Base-by-base conservation (phyloP, 2,113 vertebrate genomes). In the Glareola pratincola region DNA sequence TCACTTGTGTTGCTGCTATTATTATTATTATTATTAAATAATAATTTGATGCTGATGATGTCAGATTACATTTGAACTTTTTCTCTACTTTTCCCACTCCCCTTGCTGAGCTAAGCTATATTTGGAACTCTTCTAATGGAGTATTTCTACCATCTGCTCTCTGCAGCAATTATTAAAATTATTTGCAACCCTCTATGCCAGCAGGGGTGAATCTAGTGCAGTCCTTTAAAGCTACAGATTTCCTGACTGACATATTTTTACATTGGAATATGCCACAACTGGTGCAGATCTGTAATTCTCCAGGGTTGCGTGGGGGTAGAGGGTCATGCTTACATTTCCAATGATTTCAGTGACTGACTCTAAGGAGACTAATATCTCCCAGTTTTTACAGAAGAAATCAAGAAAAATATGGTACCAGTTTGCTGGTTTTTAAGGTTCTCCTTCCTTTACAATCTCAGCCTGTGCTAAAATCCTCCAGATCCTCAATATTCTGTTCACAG, bases 141-240 rank as follows among this genome's bases (percentile, higher is more conserved):
- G 4, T 91, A 45, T 92, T 95, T 89, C 73, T 89, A 37, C 86
- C 86, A 93, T 92, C 87, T 94, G 91, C 45, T 92, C 53, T 89
- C 62, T 91, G 80, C 48, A 72, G 80, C 86, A 92, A 89, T 87
- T 95, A 94, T 73, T 94, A 57, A 91, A 72, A 82, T 94, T 89
- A 87, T 91, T 94, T 95, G 66, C 86, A 93, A 37, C 22, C 53
- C 56, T 71, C 57, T 87, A 53, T 76, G 79, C 92, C 53, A 85
- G 80, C 66, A 94, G 68, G 48, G 69, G 69, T 85, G 69, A 85
- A 75, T 75, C 73, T 68, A 95, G 60, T 2, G 2, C 57, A 66
- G 56, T 74, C 45, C 41, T 74, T 82, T 83, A 74, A 82, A 89
- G 66, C 39, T 68, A 53, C 60, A 72, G 59, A 80, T 88, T 85